Percentiles rank a stretch among this genome's conserved stretches.
phyloP scores from a whole-genome alignment of 2,113 vertebrate genomes.

The Cinclus mexicanus region DNA sequence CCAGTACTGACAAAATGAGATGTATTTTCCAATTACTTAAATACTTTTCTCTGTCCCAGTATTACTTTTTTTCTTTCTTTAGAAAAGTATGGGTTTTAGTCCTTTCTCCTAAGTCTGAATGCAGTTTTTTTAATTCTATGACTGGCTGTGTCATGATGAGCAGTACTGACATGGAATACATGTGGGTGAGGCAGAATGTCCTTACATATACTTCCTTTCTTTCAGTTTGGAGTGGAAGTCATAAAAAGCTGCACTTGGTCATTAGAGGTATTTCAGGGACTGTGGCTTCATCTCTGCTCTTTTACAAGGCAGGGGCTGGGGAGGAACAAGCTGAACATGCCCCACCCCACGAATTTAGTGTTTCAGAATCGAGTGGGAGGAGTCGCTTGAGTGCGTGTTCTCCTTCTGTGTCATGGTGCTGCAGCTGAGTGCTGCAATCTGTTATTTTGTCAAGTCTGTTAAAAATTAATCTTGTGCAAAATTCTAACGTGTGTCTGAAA shows the following conservation, averaged over 20 bases:
- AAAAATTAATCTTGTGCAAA: neutral
- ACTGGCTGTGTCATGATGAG: neutral
- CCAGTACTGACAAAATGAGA: neutral
- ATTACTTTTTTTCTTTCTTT: neutral
- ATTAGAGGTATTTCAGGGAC: neutral
- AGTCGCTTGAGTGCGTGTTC: neutral
- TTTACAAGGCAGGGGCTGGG: neutral
- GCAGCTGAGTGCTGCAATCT: neutral
- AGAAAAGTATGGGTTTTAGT: neutral
- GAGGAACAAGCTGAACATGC: neutral
- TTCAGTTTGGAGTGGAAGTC: neutral
- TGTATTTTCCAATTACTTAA: neutral
- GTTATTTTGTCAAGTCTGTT: neutral
- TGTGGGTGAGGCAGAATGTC: neutral
- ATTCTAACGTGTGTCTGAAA: neutral
- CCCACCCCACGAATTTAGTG: neutral
- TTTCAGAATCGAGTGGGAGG: neutral
- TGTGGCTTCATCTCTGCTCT: neutral
- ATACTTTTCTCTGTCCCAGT: neutral
- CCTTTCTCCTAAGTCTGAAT: neutral
- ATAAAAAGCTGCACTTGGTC: neutral
- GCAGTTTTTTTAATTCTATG: neutral
- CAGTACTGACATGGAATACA: neutral
- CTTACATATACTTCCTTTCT: neutral
- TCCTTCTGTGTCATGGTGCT: neutral